These are phyloP conservation scores for Notospermus geniculatus DNA, from an alignment of 1,140 invertebrate species.

Conservation along the genomic window DNA sequence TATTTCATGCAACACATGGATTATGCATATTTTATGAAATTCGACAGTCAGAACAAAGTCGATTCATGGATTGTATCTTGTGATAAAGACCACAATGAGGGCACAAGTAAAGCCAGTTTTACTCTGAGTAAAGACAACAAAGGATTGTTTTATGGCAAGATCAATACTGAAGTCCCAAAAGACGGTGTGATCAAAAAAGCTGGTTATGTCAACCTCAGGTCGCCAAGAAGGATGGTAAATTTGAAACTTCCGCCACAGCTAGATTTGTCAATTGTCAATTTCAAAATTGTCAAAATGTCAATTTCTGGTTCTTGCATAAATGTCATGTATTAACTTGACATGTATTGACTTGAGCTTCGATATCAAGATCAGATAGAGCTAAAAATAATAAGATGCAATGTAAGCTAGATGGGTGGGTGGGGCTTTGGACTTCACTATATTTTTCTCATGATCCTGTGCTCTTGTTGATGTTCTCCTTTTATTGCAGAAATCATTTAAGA, in stretches of 20 bases:
- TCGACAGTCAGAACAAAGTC: slow-evolving; percentile 52
- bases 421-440: too few species aligned
- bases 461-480: slow-evolving; percentile 14
- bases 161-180: slow-evolving; percentile 70
- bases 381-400: background rate
- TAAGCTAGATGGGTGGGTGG: too few species aligned
- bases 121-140: slow-evolving; percentile 64
- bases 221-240: slow-evolving; percentile 64
- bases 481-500: slow-evolving; percentile 75
- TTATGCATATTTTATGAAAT: slow-evolving; percentile 49
- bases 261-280: too few species aligned
- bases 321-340: background rate
- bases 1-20: slow-evolving; percentile 53
- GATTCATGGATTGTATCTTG: slow-evolving; percentile 71
- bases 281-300: too few species aligned
- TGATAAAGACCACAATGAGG: slow-evolving; percentile 79
- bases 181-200: slow-evolving; percentile 73
- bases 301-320: background rate
- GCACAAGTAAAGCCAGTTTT: slow-evolving; percentile 69
- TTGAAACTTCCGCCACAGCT: background rate
- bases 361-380: too few species aligned
- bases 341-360: too few species aligned
- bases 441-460: too few species aligned
- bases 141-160: slow-evolving; percentile 73
- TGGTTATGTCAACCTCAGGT: slow-evolving; percentile 77